Evolutionary conservation across 2,797 vertebrate genomes (phyloP).

Genomic region (Cryptoprocta ferox): DNA sequence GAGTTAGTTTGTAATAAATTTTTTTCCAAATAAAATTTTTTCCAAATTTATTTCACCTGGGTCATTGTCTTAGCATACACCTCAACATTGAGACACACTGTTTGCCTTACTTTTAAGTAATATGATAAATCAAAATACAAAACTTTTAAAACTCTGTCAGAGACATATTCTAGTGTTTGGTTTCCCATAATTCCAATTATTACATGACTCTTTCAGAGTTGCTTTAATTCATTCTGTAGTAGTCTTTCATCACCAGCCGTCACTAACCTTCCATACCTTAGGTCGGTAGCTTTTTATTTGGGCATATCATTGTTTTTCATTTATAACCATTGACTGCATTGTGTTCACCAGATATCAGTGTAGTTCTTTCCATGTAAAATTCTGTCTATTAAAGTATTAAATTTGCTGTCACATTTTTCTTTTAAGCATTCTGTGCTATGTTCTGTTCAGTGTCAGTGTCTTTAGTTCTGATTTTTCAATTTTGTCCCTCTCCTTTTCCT

Average conservation of each 20-base stretch:
- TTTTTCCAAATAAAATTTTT: slow-evolving; percentile 45
- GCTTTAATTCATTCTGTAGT: slow-evolving; percentile 82
- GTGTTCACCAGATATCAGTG: slow-evolving; percentile 83
- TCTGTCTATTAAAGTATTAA: slow-evolving; percentile 85
- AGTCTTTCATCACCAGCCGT: slow-evolving; percentile 84
- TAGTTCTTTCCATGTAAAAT: slow-evolving; percentile 85
- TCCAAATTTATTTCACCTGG: slow-evolving; percentile 40
- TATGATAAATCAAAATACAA: slow-evolving; percentile 18
- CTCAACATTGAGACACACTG: slow-evolving; percentile 44
- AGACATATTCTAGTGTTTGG: slow-evolving; percentile 77
- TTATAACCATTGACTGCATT: slow-evolving; percentile 83
- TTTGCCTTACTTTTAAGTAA: slow-evolving; percentile 74
- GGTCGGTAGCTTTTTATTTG: slow-evolving; percentile 85
- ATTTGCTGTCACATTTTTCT: slow-evolving; percentile 88
- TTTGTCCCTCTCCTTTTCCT: slow-evolving; percentile 95
- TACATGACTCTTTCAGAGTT: slow-evolving; percentile 74
- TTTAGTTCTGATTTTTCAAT: slow-evolving; percentile 94
- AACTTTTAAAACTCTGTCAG: slow-evolving; percentile 62
- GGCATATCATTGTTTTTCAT: slow-evolving; percentile 86
- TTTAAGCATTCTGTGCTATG: slow-evolving; percentile 91
- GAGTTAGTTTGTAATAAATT: background rate
- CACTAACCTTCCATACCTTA: slow-evolving; percentile 87
- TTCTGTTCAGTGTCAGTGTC: slow-evolving; percentile 90
- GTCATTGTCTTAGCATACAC: background rate
- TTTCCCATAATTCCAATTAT: slow-evolving; percentile 79